Evolutionary conservation across 2,797 vertebrate genomes (phyloP).

Genomic region (Liparis tanakae): DNA sequence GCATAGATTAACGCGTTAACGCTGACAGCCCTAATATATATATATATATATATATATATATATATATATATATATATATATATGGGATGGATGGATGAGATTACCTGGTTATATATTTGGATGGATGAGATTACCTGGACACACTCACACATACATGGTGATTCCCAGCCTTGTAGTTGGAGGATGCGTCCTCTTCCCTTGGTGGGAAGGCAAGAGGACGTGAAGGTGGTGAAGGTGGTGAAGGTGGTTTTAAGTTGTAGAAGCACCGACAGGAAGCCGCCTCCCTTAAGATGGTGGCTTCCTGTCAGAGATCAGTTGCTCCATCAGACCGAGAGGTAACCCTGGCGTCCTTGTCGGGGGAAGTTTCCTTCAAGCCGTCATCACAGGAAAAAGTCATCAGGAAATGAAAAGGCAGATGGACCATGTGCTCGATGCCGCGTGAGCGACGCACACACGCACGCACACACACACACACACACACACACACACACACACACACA

Average conservation of each 20-base stretch:
- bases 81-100: no score
- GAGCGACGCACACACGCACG: slow-evolving; percentile 2
- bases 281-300: background rate
- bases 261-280: background rate
- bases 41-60: no score
- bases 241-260: background rate
- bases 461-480: slow-evolving; percentile 19
- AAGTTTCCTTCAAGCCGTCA: background rate
- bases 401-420: background rate
- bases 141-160: no score
- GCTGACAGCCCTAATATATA: no score
- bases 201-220: background rate
- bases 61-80: no score
- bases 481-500: slow-evolving; percentile 7
- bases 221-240: background rate
- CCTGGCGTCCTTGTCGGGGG: background rate
- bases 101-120: no score
- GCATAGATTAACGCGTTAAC: no score
- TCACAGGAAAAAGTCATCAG: slow-evolving; percentile 13
- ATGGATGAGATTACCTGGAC: background rate
- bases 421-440: background rate
- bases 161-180: no score
- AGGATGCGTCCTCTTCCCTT: no score
- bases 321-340: background rate
- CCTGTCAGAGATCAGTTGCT: background rate